Conservation (phyloP, 2,797 vertebrate genomes). For the Gymnocypris eckloni region DNA sequence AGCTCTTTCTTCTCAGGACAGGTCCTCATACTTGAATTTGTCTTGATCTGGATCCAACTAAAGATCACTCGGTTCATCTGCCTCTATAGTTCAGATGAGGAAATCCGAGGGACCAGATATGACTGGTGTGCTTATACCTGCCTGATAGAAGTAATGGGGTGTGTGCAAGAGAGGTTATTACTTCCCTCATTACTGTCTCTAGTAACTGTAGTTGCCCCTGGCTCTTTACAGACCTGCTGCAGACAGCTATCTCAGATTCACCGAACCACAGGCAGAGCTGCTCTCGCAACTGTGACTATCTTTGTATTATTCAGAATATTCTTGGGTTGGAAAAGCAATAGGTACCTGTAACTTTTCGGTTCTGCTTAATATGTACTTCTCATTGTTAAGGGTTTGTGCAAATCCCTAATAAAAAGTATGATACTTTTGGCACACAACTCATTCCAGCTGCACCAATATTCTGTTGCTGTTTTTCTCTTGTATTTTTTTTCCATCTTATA, state of each 20-base stretch:
- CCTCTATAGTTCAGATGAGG: conserved; percentile 57
- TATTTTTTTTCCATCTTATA: too few relatives aligned
- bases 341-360: not conserved
- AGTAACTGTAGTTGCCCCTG: conserved; percentile 37
- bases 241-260: conserved; percentile 19
- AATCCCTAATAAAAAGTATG: not conserved
- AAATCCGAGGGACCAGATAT: conserved; percentile 43
- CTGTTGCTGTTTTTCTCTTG: not conserved
- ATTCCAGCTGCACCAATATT: not conserved
- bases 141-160: conserved; percentile 60
- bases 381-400: conserved; percentile 3
- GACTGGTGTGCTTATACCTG: conserved; percentile 61
- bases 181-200: conserved; percentile 58
- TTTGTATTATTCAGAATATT: conserved; percentile 24
- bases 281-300: conserved; percentile 8
- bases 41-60: conserved; percentile 53
- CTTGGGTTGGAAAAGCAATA: conserved; percentile 6
- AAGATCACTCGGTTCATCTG: conserved; percentile 61
- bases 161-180: conserved; percentile 50
- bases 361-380: conserved; percentile 4
- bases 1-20: conserved; percentile 33
- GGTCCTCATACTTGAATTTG: conserved; percentile 38
- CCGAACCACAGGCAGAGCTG: conserved; percentile 14
- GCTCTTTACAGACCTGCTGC: conserved; percentile 31
- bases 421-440: not conserved